Evolutionary conservation across 1,140 invertebrate species (phyloP), one percentile per base, ranked within the genome.

Genomic region (Trachymyrmex cornetzi): DNA sequence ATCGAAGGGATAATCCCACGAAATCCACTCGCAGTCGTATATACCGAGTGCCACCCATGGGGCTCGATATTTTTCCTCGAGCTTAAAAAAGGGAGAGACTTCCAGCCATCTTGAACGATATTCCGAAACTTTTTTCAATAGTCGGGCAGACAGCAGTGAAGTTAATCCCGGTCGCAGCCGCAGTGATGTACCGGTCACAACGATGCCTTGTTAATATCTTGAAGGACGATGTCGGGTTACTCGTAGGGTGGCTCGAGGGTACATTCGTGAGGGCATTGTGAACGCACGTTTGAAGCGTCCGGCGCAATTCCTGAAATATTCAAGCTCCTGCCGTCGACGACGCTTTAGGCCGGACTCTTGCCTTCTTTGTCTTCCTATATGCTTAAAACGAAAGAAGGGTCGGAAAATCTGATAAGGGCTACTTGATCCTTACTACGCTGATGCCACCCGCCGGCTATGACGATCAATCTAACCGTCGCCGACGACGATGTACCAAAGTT

Each of bases 371-470:
- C 64, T 80, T 91, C 61, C 79, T 85, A 72, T 81, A 61, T 69
- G 86, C 86, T 89, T 89, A 89, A 85, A 69, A 89, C 84, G 89
- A 90, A 91, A 91, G 89, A 93, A 93, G 93, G 95, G 89, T 93
- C 90, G 93, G 89, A 88, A 95, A 95, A 95, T 95, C 95, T 95
- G 95, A 95, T 95, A 95, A 95, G 94, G 91, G 92, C 88, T 93
- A 94, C 93, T 93, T 93, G 93, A 95, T 95, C 92, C 94, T 94
- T 93, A 87, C 90, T 72, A 77, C 86, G 71, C 69, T 77, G 74
- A 88, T 89, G 71, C 75, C 84, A 77, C 66, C 84, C 90, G 67
- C 87, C 66, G 85, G 79, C 79, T 85, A 86, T 38, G 84, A 57
- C 77, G 87, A 91, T 91, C 89, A 69, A 72, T 84, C 80, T 84